A percentile compares a stretch with the other conserved stretches of the same genome.
phyloP scores from a whole-genome alignment of 2,797 vertebrate species.

The Pithecia hirsuta region DNA sequence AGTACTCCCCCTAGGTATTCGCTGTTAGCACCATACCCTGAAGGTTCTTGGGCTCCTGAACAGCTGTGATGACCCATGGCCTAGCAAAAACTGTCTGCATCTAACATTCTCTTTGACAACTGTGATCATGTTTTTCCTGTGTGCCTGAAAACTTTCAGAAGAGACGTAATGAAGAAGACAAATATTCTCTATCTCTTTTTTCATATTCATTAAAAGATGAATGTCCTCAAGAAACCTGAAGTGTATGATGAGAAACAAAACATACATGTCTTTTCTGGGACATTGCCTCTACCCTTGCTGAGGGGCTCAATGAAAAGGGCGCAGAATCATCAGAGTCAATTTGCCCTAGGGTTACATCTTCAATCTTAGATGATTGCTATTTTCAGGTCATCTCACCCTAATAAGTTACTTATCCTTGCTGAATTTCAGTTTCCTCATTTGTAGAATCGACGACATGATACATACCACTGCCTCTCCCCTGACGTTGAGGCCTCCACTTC shows the following conservation, averaged over 20 bases:
- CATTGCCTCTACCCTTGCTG: no score
- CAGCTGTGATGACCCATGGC: fast-evolving
- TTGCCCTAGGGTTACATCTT: not conserved
- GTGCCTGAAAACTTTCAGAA: not conserved
- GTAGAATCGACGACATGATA: not conserved
- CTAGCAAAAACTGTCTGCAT: not conserved
- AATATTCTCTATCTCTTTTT: not conserved
- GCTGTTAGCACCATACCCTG: not conserved
- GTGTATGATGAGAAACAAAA: not conserved
- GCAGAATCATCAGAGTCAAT: not conserved
- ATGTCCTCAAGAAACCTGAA: not conserved
- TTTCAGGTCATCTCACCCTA: not conserved
- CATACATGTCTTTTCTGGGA: not conserved
- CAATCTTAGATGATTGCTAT: not conserved
- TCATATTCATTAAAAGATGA: not conserved
- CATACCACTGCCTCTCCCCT: not conserved
- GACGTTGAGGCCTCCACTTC: not conserved
- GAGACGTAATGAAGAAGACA: not conserved
- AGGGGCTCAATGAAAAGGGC: not conserved
- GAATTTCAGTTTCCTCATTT: not conserved
- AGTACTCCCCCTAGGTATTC: not conserved
- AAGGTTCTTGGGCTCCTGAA: not conserved
- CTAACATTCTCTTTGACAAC: not conserved
- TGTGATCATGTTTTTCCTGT: not conserved
- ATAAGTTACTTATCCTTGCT: not conserved